Percentiles rank a stretch among this genome's conserved stretches.
These are phyloP conservation scores for Brachyistius frenatus DNA, from an alignment of 2,113 vertebrate genomes.

Conservation along the genomic window DNA sequence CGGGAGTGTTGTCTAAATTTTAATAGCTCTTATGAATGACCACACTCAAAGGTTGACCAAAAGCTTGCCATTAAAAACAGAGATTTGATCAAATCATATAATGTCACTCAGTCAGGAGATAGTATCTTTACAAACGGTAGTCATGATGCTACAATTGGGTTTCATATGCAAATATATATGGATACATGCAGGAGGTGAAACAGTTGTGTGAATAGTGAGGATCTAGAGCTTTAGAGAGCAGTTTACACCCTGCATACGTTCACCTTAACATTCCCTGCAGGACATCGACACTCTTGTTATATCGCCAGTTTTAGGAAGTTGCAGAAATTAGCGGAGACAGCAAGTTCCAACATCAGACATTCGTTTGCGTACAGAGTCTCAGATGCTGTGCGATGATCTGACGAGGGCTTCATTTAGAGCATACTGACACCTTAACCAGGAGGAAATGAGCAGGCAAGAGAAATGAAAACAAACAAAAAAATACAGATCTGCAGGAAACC, in stretches of 20 bases:
- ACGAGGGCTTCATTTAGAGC: neutral
- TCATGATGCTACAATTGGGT: neutral
- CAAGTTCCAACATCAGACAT: too few relatives aligned
- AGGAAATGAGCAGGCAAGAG: neutral
- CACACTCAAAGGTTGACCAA: neutral
- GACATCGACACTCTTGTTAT: too few relatives aligned
- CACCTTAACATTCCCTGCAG: too few relatives aligned
- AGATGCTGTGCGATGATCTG: too few relatives aligned
- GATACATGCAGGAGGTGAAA: too few relatives aligned
- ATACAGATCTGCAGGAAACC: slow-evolving; percentile 3
- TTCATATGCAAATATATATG: neutral
- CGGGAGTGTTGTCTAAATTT: neutral
- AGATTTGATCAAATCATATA: neutral
- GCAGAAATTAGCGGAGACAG: too few relatives aligned
- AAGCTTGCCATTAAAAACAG: neutral
- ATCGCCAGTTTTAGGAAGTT: too few relatives aligned
- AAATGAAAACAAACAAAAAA: slow-evolving; percentile 7
- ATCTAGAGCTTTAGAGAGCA: neutral
- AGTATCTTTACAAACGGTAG: neutral
- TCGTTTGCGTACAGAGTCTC: too few relatives aligned
- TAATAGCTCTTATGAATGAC: neutral
- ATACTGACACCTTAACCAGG: neutral
- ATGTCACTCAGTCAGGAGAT: neutral
- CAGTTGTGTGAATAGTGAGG: neutral
- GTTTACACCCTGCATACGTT: too few relatives aligned